Evolutionary conservation across 2,113 vertebrate genomes (phyloP).

Genomic region (Muntiacus reevesi): DNA sequence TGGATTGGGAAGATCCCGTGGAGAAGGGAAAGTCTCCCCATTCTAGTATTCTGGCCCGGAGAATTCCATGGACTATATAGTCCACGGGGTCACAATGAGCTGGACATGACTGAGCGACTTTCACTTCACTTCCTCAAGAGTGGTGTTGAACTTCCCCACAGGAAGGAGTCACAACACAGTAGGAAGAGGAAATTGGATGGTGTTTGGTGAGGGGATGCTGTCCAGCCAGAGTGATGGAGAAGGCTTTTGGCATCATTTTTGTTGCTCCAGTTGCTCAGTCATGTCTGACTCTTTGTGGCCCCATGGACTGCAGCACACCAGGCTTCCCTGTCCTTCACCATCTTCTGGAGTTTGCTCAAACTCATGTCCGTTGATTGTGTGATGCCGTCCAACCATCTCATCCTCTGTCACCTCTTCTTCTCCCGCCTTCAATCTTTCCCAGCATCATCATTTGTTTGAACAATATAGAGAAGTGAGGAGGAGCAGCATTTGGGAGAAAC

Average conservation of each 20-base stretch:
- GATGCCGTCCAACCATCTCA: not conserved
- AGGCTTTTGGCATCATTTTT: not conserved
- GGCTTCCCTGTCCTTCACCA: not conserved
- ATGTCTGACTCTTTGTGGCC: not conserved
- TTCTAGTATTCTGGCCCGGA: too few species aligned
- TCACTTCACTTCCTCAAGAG: not conserved
- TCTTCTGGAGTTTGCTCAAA: not conserved
- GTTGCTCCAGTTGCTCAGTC: not conserved
- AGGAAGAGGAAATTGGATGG: not conserved
- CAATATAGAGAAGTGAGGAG: not conserved
- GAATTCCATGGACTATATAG: too few species aligned
- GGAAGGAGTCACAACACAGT: not conserved
- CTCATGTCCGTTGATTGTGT: not conserved
- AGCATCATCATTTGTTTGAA: not conserved
- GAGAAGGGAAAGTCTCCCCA: too few species aligned
- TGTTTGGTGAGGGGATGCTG: too few species aligned
- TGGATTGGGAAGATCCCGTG: too few species aligned
- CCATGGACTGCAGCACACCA: not conserved
- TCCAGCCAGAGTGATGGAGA: too few species aligned
- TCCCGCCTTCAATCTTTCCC: not conserved
- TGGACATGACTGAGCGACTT: not conserved
- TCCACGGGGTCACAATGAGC: too few species aligned
- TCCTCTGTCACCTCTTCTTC: not conserved
- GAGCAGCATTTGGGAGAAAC: not conserved
- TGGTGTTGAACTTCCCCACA: not conserved